A percentile compares a stretch with the other conserved stretches of the same genome.
These are phyloP conservation scores for Diabrotica balteata DNA, from an alignment of 2,888 invertebrate genomes.

Conservation along the genomic window DNA sequence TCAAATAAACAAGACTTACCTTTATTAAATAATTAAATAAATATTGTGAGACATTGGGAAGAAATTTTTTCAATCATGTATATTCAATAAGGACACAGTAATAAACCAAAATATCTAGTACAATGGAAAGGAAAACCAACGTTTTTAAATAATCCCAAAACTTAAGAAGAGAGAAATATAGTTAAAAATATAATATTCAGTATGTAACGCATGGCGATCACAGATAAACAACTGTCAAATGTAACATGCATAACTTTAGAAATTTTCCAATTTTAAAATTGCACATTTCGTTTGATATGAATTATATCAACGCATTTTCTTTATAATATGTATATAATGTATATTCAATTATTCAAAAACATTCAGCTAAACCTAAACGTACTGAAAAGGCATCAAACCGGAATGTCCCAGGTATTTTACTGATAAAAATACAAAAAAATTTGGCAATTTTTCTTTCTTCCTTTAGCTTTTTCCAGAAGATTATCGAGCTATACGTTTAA, in stretches of 20 bases:
- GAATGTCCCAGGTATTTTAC: constrained; percentile 27
- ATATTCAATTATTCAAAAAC: constrained; percentile 62
- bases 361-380: constrained; percentile 60
- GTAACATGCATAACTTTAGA: constrained; percentile 59
- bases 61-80: constrained; percentile 49
- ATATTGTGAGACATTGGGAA: constrained; percentile 43
- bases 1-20: constrained; percentile 40
- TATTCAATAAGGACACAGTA: constrained; percentile 56
- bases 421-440: constrained; percentile 21
- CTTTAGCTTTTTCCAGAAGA: constrained; percentile 19
- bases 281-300: constrained; percentile 62
- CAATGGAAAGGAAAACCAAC: constrained; percentile 54
- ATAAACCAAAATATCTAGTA: constrained; percentile 56
- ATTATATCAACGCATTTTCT: constrained; percentile 59
- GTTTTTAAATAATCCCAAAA: constrained; percentile 18
- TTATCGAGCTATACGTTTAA: constrained; percentile 20
- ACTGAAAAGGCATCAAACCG: constrained; percentile 51
- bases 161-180: constrained; percentile 41
- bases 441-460: constrained; percentile 17
- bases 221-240: constrained; percentile 62
- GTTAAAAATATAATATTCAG: constrained; percentile 46
- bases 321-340: constrained; percentile 60
- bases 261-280: constrained; percentile 57
- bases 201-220: constrained; percentile 58
- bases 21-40: constrained; percentile 42